A percentile compares a stretch with the other conserved stretches of the same genome.
These are phyloP conservation scores for Tamandua tetradactyla DNA, from an alignment of 2,797 vertebrate genomes.

Conservation along the genomic window DNA sequence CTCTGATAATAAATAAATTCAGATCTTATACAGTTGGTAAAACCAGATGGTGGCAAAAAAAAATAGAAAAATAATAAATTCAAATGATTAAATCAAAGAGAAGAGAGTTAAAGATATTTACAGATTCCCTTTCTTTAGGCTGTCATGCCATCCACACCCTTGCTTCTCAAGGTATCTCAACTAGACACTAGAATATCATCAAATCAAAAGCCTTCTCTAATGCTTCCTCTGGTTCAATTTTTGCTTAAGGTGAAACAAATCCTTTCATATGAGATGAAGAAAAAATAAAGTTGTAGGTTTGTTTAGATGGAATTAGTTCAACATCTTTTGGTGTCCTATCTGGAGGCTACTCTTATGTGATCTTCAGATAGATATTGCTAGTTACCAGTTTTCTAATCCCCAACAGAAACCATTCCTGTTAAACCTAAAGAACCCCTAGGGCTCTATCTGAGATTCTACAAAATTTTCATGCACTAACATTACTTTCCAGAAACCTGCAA, in stretches of 20 bases:
- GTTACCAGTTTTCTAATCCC: too few relatives aligned
- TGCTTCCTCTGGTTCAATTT: not conserved
- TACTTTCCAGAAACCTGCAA: too few relatives aligned
- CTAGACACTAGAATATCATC: not conserved
- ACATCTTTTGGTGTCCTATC: conserved; percentile 5
- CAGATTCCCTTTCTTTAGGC: not conserved
- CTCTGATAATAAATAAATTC: conserved; percentile 55
- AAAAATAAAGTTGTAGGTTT: not conserved
- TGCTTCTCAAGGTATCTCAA: not conserved
- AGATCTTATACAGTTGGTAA: conserved; percentile 38
- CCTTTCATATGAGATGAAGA: not conserved
- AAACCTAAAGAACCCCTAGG: too few relatives aligned
- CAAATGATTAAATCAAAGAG: conserved; percentile 10
- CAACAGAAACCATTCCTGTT: too few relatives aligned
- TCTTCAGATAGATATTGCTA: too few relatives aligned
- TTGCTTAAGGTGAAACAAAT: conserved; percentile 29
- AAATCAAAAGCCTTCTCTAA: not conserved
- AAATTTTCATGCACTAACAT: too few relatives aligned
- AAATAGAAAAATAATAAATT: not conserved
- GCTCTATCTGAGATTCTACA: too few relatives aligned
- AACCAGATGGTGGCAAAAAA: conserved; percentile 39
- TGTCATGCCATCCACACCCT: too few relatives aligned
- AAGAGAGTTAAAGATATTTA: not conserved
- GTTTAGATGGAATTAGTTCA: not conserved
- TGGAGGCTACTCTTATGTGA: too few relatives aligned